Base-by-base conservation (phyloP, 1,140 invertebrate genomes). In the Lepidurus couesii region DNA sequence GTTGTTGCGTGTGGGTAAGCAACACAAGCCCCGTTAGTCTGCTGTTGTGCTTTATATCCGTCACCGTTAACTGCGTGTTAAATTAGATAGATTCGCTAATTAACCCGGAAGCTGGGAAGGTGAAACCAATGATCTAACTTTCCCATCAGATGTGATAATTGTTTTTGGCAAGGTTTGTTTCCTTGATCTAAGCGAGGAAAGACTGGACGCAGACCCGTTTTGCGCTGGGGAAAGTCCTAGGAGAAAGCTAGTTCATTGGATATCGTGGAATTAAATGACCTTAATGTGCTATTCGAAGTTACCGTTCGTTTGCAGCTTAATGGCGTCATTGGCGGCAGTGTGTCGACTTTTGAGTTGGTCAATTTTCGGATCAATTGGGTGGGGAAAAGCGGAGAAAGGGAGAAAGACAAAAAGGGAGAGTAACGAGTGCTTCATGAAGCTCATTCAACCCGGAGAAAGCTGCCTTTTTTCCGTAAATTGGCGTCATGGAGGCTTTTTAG, bases 361-460 rank as follows among this genome's bases (percentile, higher is more conserved):
- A 65, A 65, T 65, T 65, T 13, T 13, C 21, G 53, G 34, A 34
- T 34, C 34, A 34, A 34, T 16, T 65, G 13, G 53, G 21, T 13
- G 16, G 53, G 53, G 8, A 65, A 65, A 13, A 65, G 8, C 13
- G 53, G 10, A 65, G 53, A 65, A 13, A 21, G 53, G 53, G 53
- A 65, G 53, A 65, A 65, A 65, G 53, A 65, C 16, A 13, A 21
- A 65, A n/a, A 13, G 16, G 53, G 53, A 65, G 21, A 65, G 53
- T 34, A 65, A 65, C 6, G 53, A 65, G 53, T 65, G 21, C 53
- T 65, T 65, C 47, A 7, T 65, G 21, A 5, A 47, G 53, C 53
- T 65, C 53, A 65, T 65, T 65, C 53, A 65, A 65, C 53, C 53
- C 21, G n/a, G 53, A 65, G 53, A 65, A 65, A 65, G 53, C 53